Evolutionary conservation across 2,888 invertebrate species (phyloP).

Genomic region (Lymantria monacha): DNA sequence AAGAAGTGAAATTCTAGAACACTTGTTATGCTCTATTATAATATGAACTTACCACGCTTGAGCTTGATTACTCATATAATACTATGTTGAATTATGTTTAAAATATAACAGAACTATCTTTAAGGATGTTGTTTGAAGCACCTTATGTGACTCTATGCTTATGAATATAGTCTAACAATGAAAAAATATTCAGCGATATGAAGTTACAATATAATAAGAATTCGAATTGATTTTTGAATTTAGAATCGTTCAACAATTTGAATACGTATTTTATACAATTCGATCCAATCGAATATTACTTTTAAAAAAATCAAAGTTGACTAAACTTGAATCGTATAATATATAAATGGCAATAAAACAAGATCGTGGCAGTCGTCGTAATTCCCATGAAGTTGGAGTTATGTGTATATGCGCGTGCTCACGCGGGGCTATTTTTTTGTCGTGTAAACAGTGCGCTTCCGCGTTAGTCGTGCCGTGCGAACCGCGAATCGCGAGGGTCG

Average conservation of each 20-base stretch:
- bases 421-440: conserved; percentile 55
- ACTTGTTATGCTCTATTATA: conserved; percentile 16
- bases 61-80: no score
- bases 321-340: conserved; percentile 9
- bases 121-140: no score
- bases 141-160: no score
- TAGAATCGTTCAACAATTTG: no score
- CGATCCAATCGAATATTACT: conserved; percentile 9
- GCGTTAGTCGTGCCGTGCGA: conserved; percentile 68
- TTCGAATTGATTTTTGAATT: no score
- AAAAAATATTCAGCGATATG: no score
- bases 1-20: conserved; percentile 23
- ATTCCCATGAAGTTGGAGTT: conserved; percentile 50
- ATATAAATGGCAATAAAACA: conserved; percentile 24
- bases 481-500: conserved; percentile 63
- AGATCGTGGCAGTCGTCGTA: conserved; percentile 22
- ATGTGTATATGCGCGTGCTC: conserved; percentile 55
- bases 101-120: no score
- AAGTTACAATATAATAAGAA: no score
- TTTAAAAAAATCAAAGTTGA: conserved; percentile 21
- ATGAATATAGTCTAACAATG: no score
- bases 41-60: neutral
- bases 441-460: conserved; percentile 66
- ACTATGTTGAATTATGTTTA: no score
- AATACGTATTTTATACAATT: neutral